phyloP scores from a whole-genome alignment of 2,797 vertebrate species.

The Poecilia gillii region DNA sequence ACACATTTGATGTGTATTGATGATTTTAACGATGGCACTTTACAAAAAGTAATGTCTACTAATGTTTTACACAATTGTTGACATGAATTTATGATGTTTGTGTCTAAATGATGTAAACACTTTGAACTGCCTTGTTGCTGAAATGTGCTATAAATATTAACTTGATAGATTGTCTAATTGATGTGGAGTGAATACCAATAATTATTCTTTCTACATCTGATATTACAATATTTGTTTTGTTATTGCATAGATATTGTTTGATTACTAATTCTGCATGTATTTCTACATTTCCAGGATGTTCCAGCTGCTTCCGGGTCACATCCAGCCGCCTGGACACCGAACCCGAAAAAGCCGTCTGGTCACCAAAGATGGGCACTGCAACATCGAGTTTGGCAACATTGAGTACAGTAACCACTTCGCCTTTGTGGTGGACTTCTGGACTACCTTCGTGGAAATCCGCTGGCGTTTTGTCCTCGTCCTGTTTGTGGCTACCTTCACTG shows the following conservation, averaged over 20 bases:
- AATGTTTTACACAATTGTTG: no score
- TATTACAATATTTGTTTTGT: neutral
- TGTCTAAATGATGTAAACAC: no score
- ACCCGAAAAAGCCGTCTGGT: slow-evolving; percentile 85
- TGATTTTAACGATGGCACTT: no score
- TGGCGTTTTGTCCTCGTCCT: slow-evolving; percentile 81
- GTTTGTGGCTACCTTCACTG: slow-evolving; percentile 74
- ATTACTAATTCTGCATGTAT: neutral
- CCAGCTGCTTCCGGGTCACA: slow-evolving; percentile 84
- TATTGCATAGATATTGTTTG: neutral
- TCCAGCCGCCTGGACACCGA: slow-evolving; percentile 74
- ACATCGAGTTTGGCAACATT: slow-evolving; percentile 93
- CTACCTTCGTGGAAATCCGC: slow-evolving; percentile 82
- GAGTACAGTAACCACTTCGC: slow-evolving; percentile 85
- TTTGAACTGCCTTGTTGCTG: no score
- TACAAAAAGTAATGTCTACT: no score
- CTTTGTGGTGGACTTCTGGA: slow-evolving; percentile 92
- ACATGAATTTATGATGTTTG: no score
- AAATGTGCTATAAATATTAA: no score
- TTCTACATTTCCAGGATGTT: slow-evolving; percentile 84
- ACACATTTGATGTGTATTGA: no score
- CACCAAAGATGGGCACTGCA: slow-evolving; percentile 95
- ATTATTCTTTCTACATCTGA: neutral
- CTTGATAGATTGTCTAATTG: no score
- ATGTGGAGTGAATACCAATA: neutral